A percentile compares a stretch with the other conserved stretches of the same genome.
Evolutionary conservation across 2,797 vertebrate species (phyloP).

Genomic region (Ficedula albicollis): DNA sequence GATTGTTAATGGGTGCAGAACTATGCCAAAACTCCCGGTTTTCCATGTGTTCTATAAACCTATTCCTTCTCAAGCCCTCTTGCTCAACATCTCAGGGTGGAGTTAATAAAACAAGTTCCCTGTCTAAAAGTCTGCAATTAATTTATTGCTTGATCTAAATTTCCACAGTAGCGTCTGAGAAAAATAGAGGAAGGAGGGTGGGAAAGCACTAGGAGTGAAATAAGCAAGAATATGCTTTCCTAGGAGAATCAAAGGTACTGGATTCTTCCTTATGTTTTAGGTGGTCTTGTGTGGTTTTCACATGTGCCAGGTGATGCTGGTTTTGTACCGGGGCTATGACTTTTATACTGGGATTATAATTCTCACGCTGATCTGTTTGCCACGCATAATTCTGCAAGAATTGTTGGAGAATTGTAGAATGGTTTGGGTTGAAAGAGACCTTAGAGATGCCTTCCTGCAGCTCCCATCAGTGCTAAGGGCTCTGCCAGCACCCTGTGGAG

Average conservation of each 20-base stretch:
- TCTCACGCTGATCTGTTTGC: neutral
- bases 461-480: rapidly evolving
- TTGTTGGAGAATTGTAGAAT: neutral
- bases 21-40: neutral
- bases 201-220: neutral
- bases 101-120: neutral
- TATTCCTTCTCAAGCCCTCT: neutral
- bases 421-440: too few species aligned
- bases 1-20: neutral
- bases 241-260: neutral
- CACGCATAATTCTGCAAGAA: neutral
- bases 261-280: neutral
- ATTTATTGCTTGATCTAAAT: neutral
- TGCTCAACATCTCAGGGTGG: neutral
- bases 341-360: neutral
- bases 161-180: neutral
- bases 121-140: neutral
- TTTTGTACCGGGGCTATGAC: neutral
- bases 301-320: neutral
- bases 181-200: neutral
- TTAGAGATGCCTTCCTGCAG: neutral
- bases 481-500: neutral
- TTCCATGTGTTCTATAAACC: neutral
- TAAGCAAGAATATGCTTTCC: neutral
- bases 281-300: neutral